Evolutionary conservation across 2,113 vertebrate species (phyloP).

Genomic region (Dissostichus mawsoni): DNA sequence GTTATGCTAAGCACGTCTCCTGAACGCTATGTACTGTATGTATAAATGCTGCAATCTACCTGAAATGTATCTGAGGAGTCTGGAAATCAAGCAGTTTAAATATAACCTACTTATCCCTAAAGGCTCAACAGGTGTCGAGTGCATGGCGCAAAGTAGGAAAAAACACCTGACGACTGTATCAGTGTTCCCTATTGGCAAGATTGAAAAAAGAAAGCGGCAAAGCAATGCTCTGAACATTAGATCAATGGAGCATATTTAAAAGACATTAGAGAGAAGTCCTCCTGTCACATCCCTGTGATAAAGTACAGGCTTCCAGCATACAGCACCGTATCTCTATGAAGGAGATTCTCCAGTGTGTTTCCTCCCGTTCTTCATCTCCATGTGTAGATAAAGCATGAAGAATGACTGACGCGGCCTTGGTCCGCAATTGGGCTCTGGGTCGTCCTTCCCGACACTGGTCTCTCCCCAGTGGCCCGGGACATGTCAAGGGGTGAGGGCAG

Average conservation of each 20-base stretch:
- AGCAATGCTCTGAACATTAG: slow-evolving; percentile 65
- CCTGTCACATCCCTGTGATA: slow-evolving; percentile 75
- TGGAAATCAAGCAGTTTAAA: slow-evolving; percentile 65
- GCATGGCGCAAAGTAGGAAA: slow-evolving; percentile 57
- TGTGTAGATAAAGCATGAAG: slow-evolving; percentile 46
- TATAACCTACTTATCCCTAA: slow-evolving; percentile 65
- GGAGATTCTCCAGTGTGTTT: slow-evolving; percentile 58
- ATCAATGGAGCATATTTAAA: slow-evolving; percentile 78
- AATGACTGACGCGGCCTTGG: slow-evolving; percentile 18
- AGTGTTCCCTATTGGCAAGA: slow-evolving; percentile 56
- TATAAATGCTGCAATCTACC: slow-evolving; percentile 70
- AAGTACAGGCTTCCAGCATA: slow-evolving; percentile 64
- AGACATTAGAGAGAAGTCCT: slow-evolving; percentile 75
- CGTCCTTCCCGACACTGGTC: slow-evolving; percentile 20
- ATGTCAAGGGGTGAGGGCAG: slow-evolving; percentile 68
- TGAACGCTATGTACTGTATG: slow-evolving; percentile 8
- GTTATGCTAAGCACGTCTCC: slow-evolving; percentile 42
- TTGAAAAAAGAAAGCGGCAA: slow-evolving; percentile 37
- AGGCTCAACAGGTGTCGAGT: slow-evolving; percentile 74
- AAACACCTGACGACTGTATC: slow-evolving; percentile 61
- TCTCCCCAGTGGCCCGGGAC: slow-evolving; percentile 40
- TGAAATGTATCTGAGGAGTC: slow-evolving; percentile 65
- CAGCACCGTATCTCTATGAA: slow-evolving; percentile 54
- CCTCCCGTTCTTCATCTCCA: slow-evolving; percentile 55
- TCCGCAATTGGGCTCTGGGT: slow-evolving; percentile 21